phyloP scores from a whole-genome alignment of 1,140 invertebrate species.

The Zaprionus tsacasi region DNA sequence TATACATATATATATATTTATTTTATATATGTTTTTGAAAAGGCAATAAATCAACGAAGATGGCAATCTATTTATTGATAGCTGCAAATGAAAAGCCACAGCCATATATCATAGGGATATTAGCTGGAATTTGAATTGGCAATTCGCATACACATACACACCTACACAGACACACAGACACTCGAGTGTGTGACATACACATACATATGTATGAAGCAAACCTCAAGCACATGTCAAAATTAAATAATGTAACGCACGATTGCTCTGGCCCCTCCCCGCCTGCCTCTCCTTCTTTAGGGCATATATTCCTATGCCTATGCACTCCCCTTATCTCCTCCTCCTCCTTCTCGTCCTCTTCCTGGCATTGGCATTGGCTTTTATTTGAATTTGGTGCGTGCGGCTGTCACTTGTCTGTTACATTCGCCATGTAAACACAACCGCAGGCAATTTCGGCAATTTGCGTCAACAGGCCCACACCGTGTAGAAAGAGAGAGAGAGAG shows the following conservation, averaged over 20 bases:
- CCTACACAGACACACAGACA: slow-evolving; percentile 25
- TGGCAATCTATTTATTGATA: slow-evolving; percentile 60
- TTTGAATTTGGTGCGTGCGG: slow-evolving; percentile 79
- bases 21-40: slow-evolving; percentile 4
- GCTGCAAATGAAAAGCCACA: slow-evolving; percentile 56
- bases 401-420: slow-evolving; percentile 82
- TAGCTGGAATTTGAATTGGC: slow-evolving; percentile 79
- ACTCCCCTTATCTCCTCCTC: no score
- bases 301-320: slow-evolving; percentile 19
- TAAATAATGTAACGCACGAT: slow-evolving; percentile 81
- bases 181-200: slow-evolving; percentile 13
- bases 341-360: background rate
- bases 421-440: slow-evolving; percentile 81
- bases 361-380: slow-evolving; percentile 79
- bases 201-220: slow-evolving; percentile 46
- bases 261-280: slow-evolving; percentile 25
- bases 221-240: slow-evolving; percentile 81
- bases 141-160: slow-evolving; percentile 52
- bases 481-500: slow-evolving; percentile 19
- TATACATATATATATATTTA: slow-evolving; percentile 11
- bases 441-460: slow-evolving; percentile 82
- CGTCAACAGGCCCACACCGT: slow-evolving; percentile 75
- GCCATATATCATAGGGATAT: slow-evolving; percentile 72
- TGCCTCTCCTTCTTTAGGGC: background rate
- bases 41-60: slow-evolving; percentile 76